A percentile compares a stretch with the other conserved stretches of the same genome.
Conservation (phyloP, 1,140 invertebrate species). For the Bradysia coprophila region DNA sequence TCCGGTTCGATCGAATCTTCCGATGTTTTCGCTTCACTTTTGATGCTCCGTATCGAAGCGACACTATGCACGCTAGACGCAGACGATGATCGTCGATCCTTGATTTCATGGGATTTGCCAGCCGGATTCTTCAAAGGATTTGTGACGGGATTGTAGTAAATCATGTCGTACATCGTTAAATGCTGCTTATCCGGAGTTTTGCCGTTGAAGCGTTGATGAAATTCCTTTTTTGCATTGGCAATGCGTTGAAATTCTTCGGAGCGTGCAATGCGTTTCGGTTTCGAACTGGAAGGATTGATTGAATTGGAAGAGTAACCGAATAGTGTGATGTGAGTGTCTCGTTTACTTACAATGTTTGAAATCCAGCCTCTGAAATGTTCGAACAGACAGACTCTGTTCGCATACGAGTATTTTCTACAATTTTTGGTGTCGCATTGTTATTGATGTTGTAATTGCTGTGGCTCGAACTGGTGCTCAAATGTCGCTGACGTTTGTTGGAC, state of each 20-base stretch:
- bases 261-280: slow-evolving; percentile 11
- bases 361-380: slow-evolving; percentile 8
- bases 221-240: slow-evolving; percentile 33
- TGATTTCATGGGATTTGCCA: slow-evolving; percentile 3
- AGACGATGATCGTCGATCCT: neutral
- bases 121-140: slow-evolving; percentile 35
- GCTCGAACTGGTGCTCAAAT: slow-evolving; percentile 6
- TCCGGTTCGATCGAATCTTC: slow-evolving; percentile 20
- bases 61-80: neutral
- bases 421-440: neutral
- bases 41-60: neutral
- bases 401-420: neutral
- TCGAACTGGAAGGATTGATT: slow-evolving; percentile 11
- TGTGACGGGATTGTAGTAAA: slow-evolving; percentile 67
- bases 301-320: slow-evolving; percentile 2
- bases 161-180: slow-evolving; percentile 78
- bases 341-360: neutral
- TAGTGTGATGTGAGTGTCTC: neutral
- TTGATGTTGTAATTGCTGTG: neutral
- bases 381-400: slow-evolving; percentile 26
- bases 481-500: slow-evolving; percentile 12
- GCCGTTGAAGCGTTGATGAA: slow-evolving; percentile 32
- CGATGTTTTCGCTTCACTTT: slow-evolving; percentile 6
- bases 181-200: slow-evolving; percentile 39
- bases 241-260: slow-evolving; percentile 30